Conservation (phyloP, 2,113 vertebrate genomes). For the Microcebus tavaratra region DNA sequence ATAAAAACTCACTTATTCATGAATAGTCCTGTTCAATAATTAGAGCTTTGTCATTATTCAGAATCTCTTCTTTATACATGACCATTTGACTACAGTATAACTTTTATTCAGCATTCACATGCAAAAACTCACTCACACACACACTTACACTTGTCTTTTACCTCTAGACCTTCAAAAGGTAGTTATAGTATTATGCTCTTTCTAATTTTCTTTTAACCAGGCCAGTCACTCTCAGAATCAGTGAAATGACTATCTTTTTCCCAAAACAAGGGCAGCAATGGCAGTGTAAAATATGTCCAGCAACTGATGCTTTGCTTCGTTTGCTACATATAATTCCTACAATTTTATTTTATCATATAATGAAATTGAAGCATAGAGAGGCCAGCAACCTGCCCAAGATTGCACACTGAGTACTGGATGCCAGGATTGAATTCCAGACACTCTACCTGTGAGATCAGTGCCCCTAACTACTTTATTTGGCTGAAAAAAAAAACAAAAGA, state of each 20-base stretch:
- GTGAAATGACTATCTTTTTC: not conserved
- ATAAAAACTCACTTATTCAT: constrained; percentile 26
- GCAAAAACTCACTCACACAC: not conserved
- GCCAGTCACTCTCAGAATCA: not conserved
- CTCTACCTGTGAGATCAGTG: not conserved
- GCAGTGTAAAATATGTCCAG: not conserved
- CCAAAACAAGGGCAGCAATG: not conserved
- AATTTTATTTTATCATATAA: not conserved
- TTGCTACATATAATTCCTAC: not conserved
- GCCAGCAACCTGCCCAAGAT: not conserved
- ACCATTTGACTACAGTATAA: not conserved
- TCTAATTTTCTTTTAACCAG: not conserved
- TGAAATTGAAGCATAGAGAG: not conserved
- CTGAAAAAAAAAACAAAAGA: not conserved
- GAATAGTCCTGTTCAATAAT: not conserved
- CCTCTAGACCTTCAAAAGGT: not conserved
- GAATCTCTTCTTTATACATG: not conserved
- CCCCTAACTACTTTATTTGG: not conserved
- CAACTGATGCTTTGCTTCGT: rapidly evolving
- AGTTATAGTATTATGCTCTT: not conserved
- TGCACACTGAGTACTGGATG: not conserved
- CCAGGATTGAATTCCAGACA: not conserved
- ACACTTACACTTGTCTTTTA: not conserved
- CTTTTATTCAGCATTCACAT: not conserved
- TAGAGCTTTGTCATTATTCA: not conserved